These are phyloP conservation scores for Theodoxus fluviatilis DNA, from an alignment of 2,888 invertebrate species.

Conservation along the genomic window DNA sequence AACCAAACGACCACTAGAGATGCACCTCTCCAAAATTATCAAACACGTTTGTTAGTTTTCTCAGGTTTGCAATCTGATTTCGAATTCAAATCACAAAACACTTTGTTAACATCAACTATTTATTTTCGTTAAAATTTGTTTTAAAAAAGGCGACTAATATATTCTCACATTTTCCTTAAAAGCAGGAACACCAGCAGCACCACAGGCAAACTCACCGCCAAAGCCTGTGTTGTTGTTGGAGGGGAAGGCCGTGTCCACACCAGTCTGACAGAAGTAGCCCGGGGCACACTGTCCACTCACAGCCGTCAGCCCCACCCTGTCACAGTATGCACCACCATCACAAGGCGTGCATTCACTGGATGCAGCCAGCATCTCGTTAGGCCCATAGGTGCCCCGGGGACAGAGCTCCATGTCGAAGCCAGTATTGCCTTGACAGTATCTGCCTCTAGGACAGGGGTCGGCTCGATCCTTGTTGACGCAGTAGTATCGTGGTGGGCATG, in stretches of 20 bases:
- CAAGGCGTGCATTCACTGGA: conserved; percentile 51
- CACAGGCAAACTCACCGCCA: conserved; percentile 49
- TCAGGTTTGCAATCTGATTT: no score
- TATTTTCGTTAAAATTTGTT: no score
- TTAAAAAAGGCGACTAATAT: no score
- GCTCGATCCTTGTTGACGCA: conserved; percentile 56
- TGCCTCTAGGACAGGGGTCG: conserved; percentile 58
- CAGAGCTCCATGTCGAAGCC: conserved; percentile 57
- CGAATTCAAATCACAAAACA: no score
- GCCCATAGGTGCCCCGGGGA: conserved; percentile 57
- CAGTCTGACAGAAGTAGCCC: conserved; percentile 54
- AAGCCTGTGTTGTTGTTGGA: conserved; percentile 58
- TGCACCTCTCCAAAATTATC: no score
- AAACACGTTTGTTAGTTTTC: no score
- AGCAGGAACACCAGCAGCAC: not conserved
- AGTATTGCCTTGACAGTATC: conserved; percentile 56
- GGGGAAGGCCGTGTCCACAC: conserved; percentile 51
- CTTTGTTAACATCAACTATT: no score
- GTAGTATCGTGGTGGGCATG: conserved; percentile 58
- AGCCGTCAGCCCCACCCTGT: conserved; percentile 39
- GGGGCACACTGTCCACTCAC: conserved; percentile 46
- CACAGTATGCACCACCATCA: conserved; percentile 53
- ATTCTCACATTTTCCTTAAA: not conserved
- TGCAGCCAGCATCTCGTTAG: conserved; percentile 40
- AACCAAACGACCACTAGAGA: no score